These are phyloP conservation scores for Natrix natrix DNA, from an alignment of 2,797 vertebrate genomes.

Conservation along the genomic window DNA sequence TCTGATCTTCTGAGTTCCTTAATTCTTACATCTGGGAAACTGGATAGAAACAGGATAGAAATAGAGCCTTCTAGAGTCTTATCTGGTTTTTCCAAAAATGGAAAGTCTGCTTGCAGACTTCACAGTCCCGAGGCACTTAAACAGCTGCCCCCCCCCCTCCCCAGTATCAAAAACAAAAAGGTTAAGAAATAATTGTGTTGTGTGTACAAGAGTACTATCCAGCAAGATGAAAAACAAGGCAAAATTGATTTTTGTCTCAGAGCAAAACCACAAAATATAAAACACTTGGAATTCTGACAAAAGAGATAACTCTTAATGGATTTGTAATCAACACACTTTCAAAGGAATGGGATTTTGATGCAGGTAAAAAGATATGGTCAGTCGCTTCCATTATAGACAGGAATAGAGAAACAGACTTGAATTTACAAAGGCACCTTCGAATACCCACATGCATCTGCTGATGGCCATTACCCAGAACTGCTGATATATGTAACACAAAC, in stretches of 20 bases:
- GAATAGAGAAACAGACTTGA: not conserved
- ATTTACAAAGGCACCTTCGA: not conserved
- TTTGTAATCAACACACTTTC: not conserved
- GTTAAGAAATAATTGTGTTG: slow-evolving; percentile 52
- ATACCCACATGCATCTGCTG: not conserved
- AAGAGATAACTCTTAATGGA: slow-evolving; percentile 43
- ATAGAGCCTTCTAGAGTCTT: slow-evolving; percentile 29
- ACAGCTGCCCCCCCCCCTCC: not conserved
- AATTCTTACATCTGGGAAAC: not conserved
- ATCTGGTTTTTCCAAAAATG: slow-evolving; percentile 27
- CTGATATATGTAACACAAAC: not conserved
- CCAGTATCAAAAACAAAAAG: slow-evolving; percentile 36
- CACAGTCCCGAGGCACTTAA: slow-evolving; percentile 49
- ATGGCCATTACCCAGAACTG: not conserved
- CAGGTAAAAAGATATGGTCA: not conserved
- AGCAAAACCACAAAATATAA: not conserved
- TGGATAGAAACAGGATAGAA: slow-evolving; percentile 1
- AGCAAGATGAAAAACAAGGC: slow-evolving; percentile 38
- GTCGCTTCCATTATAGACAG: not conserved
- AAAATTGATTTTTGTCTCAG: slow-evolving; percentile 38
- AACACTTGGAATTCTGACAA: not conserved
- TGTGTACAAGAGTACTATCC: slow-evolving; percentile 39
- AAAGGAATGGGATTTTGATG: not conserved
- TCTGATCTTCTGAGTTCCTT: not conserved
- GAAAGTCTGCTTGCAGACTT: slow-evolving; percentile 42